Evolutionary conservation across 2,797 vertebrate genomes (phyloP).

Genomic region (Microhierax caerulescens): DNA sequence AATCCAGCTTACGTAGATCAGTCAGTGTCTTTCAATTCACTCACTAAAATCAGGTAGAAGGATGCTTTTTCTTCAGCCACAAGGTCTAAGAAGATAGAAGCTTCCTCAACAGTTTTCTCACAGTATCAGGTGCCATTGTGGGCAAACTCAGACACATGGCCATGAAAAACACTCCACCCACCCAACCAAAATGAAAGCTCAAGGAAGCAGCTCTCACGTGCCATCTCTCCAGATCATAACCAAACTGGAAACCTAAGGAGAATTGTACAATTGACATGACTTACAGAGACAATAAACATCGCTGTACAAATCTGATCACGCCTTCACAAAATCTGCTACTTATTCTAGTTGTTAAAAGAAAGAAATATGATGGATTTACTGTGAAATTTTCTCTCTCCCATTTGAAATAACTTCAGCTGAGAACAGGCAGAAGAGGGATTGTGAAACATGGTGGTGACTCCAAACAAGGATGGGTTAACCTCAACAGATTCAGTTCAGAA

Average conservation of each 20-base stretch:
- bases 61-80: not conserved
- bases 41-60: not conserved
- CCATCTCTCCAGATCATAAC: not conserved
- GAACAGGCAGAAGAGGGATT: not conserved
- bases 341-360: not conserved
- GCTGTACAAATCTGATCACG: not conserved
- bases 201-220: not conserved
- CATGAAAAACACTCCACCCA: not conserved
- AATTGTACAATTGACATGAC: not conserved
- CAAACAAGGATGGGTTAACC: not conserved
- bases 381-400: not conserved
- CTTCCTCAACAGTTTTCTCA: not conserved
- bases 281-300: not conserved
- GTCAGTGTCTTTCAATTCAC: not conserved
- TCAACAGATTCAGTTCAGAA: not conserved
- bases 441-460: not conserved
- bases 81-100: not conserved
- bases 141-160: not conserved
- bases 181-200: not conserved
- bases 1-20: not conserved
- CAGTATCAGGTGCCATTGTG: not conserved
- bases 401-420: not conserved
- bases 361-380: not conserved
- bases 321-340: not conserved
- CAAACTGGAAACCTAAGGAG: slow-evolving; percentile 6